phyloP scores from a whole-genome alignment of 2,113 vertebrate genomes.

The Chionomys nivalis region DNA sequence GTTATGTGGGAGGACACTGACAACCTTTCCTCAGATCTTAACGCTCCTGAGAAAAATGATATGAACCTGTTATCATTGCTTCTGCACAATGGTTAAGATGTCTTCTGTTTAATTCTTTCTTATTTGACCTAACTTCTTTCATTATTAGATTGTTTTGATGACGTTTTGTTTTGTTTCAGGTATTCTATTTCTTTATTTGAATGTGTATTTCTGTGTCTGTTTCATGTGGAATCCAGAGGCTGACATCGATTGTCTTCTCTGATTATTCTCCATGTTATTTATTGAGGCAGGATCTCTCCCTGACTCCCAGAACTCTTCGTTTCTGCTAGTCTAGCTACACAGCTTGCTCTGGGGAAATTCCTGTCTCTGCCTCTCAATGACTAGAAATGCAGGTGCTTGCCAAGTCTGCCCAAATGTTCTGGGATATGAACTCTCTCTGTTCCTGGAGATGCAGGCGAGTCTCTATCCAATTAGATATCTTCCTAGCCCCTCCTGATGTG shows the following conservation, averaged over 20 bases:
- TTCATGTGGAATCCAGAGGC: neutral
- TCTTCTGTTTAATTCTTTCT: slow-evolving; percentile 10
- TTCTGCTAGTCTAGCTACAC: neutral
- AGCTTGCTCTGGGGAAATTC: too few species aligned
- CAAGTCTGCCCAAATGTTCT: neutral
- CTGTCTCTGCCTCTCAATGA: neutral
- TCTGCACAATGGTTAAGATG: neutral
- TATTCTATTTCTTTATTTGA: neutral
- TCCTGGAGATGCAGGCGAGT: neutral
- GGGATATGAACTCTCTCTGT: neutral
- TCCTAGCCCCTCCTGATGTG: too few species aligned
- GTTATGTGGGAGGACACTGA: neutral
- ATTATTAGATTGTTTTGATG: slow-evolving; percentile 6
- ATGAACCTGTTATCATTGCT: neutral
- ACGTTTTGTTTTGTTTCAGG: neutral
- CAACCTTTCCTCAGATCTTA: neutral
- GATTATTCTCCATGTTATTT: neutral
- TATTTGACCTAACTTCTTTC: slow-evolving; percentile 5
- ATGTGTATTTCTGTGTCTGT: neutral
- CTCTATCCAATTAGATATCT: neutral
- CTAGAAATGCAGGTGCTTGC: neutral
- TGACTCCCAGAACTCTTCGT: too few species aligned
- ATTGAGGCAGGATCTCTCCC: neutral
- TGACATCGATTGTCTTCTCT: neutral
- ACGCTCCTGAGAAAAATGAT: neutral